phyloP scores from a whole-genome alignment of 2,888 invertebrate genomes.

The Polia nebulosa region DNA sequence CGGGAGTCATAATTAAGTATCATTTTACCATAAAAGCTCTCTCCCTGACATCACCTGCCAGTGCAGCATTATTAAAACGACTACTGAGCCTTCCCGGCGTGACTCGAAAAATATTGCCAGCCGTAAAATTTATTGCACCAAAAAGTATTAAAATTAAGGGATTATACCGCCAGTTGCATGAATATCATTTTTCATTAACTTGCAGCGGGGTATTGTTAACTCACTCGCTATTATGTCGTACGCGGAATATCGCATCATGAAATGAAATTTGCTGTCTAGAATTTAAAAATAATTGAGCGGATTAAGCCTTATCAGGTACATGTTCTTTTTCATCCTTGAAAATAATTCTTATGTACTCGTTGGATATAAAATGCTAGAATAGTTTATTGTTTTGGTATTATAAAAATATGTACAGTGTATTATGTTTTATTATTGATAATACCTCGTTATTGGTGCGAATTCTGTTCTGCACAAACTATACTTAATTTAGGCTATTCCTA shows the following conservation, averaged over 20 bases:
- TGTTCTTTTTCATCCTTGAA: too few relatives aligned
- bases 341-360: too few relatives aligned
- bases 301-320: neutral
- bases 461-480: too few relatives aligned
- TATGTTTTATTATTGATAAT: neutral
- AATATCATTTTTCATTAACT: slow-evolving; percentile 68
- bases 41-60: slow-evolving; percentile 26
- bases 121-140: slow-evolving; percentile 67
- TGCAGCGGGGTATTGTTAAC: slow-evolving; percentile 41
- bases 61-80: slow-evolving; percentile 55
- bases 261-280: neutral
- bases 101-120: slow-evolving; percentile 62
- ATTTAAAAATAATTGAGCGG: neutral
- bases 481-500: too few relatives aligned
- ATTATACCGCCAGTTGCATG: slow-evolving; percentile 61
- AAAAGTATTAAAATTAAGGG: slow-evolving; percentile 68
- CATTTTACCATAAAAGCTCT: slow-evolving; percentile 20
- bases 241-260: slow-evolving; percentile 25
- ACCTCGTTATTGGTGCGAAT: too few relatives aligned
- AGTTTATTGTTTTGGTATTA: neutral
- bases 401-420: neutral
- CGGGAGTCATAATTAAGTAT: slow-evolving; percentile 34
- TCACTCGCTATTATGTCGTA: slow-evolving; percentile 39
- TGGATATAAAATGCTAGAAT: too few relatives aligned
- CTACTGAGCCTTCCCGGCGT: slow-evolving; percentile 46